Evolutionary conservation across 1,140 invertebrate species (phyloP).

Genomic region (Planococcus citri): DNA sequence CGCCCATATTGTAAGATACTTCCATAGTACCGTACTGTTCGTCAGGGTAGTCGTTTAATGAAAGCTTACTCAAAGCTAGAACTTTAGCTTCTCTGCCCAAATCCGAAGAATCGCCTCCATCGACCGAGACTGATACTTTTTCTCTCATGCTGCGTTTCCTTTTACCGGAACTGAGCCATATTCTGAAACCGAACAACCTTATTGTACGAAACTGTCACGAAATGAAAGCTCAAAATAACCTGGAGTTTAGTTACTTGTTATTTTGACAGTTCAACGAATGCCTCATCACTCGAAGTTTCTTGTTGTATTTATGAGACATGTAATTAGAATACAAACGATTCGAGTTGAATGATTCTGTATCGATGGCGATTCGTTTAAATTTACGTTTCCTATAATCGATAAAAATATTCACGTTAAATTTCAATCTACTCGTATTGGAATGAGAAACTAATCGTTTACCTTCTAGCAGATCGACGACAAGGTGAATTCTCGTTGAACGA

Average conservation of each 20-base stretch:
- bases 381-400: slow-evolving; percentile 18
- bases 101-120: background rate
- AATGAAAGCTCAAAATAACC: background rate
- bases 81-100: background rate
- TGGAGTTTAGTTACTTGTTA: background rate
- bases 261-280: background rate
- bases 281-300: background rate
- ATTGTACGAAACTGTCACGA: background rate
- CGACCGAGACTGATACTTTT: background rate
- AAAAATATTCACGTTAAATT: background rate
- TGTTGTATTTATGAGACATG: background rate
- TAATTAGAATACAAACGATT: background rate
- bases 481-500: slow-evolving; percentile 10
- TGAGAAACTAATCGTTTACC: background rate
- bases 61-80: background rate
- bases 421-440: background rate
- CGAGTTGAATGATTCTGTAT: background rate
- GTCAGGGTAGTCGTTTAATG: background rate
- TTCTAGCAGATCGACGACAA: background rate
- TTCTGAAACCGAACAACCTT: background rate
- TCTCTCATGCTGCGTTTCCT: background rate
- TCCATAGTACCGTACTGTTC: background rate
- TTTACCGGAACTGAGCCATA: background rate
- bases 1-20: slow-evolving; percentile 21
- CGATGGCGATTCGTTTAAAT: background rate